Conservation (phyloP, 1,140 invertebrate species). For the Trinorchestia longiramus region DNA sequence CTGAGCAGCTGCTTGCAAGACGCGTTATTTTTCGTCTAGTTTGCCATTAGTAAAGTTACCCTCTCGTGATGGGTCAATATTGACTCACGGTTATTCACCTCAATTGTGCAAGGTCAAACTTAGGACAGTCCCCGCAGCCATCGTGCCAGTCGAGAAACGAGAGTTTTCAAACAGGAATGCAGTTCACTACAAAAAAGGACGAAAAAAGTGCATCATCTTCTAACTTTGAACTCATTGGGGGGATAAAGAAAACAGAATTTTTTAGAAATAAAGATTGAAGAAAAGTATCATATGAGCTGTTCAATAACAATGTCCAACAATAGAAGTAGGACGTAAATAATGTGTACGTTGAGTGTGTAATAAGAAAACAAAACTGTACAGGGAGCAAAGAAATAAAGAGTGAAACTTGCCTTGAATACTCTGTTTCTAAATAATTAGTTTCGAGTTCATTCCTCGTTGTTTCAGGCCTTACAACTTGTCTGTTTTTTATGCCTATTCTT, state of each 20-base stretch:
- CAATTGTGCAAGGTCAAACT: conserved; percentile 26
- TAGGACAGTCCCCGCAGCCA: neutral
- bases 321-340: neutral
- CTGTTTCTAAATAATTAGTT: too few relatives aligned
- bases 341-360: neutral
- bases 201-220: neutral
- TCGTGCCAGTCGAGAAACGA: neutral
- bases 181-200: neutral
- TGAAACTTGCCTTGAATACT: too few relatives aligned
- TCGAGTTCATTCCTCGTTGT: too few relatives aligned
- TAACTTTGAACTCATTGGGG: neutral
- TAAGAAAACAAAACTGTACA: too few relatives aligned
- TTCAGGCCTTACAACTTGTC: too few relatives aligned
- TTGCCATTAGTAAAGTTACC: conserved; percentile 9
- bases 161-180: neutral
- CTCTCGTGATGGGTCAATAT: conserved; percentile 18
- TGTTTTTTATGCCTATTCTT: too few relatives aligned
- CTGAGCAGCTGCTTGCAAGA: conserved; percentile 25
- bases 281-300: neutral
- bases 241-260: neutral
- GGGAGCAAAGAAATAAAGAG: too few relatives aligned
- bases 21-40: neutral
- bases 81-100: conserved; percentile 45
- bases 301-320: neutral
- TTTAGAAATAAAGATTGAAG: neutral